A percentile compares a stretch with the other conserved stretches of the same genome.
These are phyloP conservation scores for Urocynchramus pylzowi DNA, from an alignment of 2,113 vertebrate genomes.

Conservation along the genomic window DNA sequence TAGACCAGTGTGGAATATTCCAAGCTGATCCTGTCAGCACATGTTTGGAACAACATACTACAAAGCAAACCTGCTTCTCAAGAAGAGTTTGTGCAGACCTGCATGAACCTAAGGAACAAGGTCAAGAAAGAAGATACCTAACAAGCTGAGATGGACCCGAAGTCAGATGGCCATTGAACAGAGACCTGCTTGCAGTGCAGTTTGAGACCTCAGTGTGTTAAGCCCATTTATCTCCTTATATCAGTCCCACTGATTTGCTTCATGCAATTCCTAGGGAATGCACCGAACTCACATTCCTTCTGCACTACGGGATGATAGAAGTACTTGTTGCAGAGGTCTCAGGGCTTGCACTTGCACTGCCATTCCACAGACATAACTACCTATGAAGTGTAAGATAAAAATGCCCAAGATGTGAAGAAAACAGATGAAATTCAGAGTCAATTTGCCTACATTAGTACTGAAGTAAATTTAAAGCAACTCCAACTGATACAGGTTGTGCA, in stretches of 20 bases:
- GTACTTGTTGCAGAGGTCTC: background rate
- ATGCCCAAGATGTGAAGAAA: background rate
- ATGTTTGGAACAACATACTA: background rate
- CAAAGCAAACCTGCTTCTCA: background rate
- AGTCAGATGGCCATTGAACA: background rate
- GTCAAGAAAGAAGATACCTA: background rate
- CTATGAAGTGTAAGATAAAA: background rate
- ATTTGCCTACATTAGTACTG: background rate
- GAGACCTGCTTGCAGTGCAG: background rate
- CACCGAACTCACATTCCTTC: background rate
- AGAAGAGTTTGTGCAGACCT: background rate
- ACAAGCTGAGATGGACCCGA: accelerated
- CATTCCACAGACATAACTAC: background rate
- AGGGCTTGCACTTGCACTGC: background rate
- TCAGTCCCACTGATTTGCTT: background rate
- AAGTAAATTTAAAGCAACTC: background rate
- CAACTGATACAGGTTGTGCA: accelerated
- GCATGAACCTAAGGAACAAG: background rate
- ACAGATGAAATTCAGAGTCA: background rate
- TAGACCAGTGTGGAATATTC: background rate
- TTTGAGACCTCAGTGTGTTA: background rate
- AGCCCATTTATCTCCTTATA: background rate
- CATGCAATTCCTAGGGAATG: background rate
- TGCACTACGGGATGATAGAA: background rate
- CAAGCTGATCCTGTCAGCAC: background rate